Base-by-base conservation (phyloP, 2,888 invertebrate species). In the Nipponacmea schrenckii region DNA sequence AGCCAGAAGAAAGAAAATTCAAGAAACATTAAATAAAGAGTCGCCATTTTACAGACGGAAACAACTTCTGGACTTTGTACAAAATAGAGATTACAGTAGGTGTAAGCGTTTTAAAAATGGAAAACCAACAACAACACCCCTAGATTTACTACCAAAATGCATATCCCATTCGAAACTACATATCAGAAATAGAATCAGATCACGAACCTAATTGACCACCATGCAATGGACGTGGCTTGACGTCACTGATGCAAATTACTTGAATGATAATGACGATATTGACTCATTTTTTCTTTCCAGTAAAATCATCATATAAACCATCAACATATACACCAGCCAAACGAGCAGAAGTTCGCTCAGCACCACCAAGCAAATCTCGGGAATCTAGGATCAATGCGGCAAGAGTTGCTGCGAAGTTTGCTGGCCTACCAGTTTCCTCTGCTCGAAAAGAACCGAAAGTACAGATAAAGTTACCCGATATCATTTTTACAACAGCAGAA, bases 31-130 rank as follows among this genome's bases (percentile, higher is more conserved):
- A 76, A 82, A 84, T 50, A 75, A 79, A 31, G 80, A 84, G 56
- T 83, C 82, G 2, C 76, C 81, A 1, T 84, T 81, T 74, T 77
- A 81, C 74, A 75, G 77, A 69, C 79, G 79, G 70, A 83, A 81
- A 73, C 81, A 82, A 71, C 79, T 85, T 20, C 79, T 86, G 14
- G 80, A 84, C 70, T 86, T 86, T 69, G 79, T 85, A n/a, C 81
- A 83, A 8, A 83, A 84, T 20, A 73, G 81, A 26, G 80, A 80
- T 26, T 76, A 81, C 62, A 72, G 86, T 85, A 71, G 71, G 79
- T 74, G 15, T 44, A 15, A 15, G n/a, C 46, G 8, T 8, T n/a
- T 39, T n/a, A 20, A 15, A 15, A n/a, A 7, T 26, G 31, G 12
- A 20, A 50, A 68, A 15, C 48, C 17, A 0, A 68, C n/a, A 46